Conservation (phyloP, 2,113 vertebrate species). For the Isichthys henryi region DNA sequence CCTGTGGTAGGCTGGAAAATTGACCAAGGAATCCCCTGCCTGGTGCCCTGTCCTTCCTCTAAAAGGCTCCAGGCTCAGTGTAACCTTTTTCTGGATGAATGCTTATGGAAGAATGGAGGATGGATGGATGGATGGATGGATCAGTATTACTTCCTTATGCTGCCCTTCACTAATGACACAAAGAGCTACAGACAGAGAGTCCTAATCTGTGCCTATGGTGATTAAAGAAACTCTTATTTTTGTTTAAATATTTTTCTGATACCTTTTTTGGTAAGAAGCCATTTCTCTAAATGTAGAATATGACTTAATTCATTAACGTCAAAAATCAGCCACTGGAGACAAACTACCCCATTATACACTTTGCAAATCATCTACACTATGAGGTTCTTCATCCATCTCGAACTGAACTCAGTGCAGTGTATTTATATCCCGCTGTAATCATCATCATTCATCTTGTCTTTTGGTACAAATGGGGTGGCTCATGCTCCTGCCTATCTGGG, state of each 20-base stretch:
- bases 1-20: not conserved
- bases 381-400: not conserved
- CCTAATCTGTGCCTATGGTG: not conserved
- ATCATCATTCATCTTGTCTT: not conserved
- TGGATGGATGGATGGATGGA: not conserved
- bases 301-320: conserved; percentile 4
- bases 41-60: not conserved
- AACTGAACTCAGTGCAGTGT: not conserved
- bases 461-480: not conserved
- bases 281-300: not conserved
- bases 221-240: not conserved
- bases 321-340: not conserved
- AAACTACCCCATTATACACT: conserved; percentile 6
- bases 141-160: not conserved
- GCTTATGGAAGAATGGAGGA: not conserved
- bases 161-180: not conserved
- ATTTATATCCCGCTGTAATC: not conserved
- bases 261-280: not conserved
- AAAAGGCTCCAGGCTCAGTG: not conserved
- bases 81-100: not conserved
- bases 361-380: not conserved
- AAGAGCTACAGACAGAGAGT: not conserved
- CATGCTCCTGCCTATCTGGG: not conserved
- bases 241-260: not conserved
- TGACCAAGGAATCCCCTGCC: not conserved